These are phyloP conservation scores for Caenorhabditis remanei DNA, from an alignment of 1,140 invertebrate genomes.

Conservation along the genomic window DNA sequence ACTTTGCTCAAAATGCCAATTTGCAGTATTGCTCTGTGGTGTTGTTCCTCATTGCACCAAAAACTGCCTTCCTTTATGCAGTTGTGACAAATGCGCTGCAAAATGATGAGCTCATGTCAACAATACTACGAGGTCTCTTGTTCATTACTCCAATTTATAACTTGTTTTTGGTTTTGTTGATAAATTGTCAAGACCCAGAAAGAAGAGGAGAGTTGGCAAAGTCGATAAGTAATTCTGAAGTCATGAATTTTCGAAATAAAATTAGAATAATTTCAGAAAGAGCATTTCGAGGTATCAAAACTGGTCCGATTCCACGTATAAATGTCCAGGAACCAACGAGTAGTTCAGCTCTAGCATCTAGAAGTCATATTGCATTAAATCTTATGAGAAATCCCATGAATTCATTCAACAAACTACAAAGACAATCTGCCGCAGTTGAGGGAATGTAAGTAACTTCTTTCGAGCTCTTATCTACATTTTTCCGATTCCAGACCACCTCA, in stretches of 20 bases:
- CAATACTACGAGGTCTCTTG: neutral
- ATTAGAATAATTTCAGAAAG: neutral
- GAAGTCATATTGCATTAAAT: neutral
- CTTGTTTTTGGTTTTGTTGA: neutral
- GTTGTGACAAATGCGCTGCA: neutral
- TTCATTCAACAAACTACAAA: constrained; percentile 20
- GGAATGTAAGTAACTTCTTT: neutral
- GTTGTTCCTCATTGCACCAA: neutral
- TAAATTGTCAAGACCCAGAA: constrained; percentile 34
- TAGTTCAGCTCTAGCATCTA: neutral
- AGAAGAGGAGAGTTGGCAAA: constrained; percentile 12
- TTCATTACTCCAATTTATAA: constrained; percentile 13
- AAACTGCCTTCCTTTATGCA: neutral
- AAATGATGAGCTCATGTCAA: neutral
- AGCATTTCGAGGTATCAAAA: constrained; percentile 2
- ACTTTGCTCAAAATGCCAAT: neutral
- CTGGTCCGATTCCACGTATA: neutral
- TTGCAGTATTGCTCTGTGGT: constrained; percentile 40
- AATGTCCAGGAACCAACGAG: constrained; percentile 8
- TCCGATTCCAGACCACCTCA: neutral
- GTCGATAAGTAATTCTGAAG: neutral
- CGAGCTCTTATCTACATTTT: neutral
- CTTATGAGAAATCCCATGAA: constrained; percentile 1
- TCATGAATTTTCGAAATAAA: neutral
- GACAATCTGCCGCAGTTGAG: neutral